Percentiles rank a stretch among this genome's conserved stretches.
phyloP scores from a whole-genome alignment of 2,888 invertebrate genomes.

The Callyntrura sp. region DNA sequence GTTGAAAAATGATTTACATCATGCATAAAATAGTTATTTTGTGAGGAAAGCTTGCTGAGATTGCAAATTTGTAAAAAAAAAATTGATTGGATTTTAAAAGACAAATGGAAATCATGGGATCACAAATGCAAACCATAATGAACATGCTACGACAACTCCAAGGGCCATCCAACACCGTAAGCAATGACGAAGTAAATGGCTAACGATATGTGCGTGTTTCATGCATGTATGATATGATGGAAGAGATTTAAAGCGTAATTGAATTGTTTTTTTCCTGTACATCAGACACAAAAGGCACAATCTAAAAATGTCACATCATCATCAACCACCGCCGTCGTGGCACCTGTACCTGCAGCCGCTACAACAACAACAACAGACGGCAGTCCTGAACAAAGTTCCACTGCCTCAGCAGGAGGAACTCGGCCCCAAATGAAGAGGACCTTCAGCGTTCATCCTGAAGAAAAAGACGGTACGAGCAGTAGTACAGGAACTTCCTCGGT shows the following conservation, averaged over 20 bases:
- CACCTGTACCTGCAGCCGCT: constrained; percentile 54
- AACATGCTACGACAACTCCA: constrained; percentile 88
- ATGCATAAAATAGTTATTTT: background rate
- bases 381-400: constrained; percentile 43
- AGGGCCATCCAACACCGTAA: constrained; percentile 53
- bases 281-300: constrained; percentile 66
- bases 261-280: background rate
- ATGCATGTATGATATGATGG: background rate
- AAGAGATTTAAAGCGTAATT: background rate
- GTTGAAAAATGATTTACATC: too few relatives aligned
- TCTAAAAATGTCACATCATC: constrained; percentile 61
- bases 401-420: constrained; percentile 16
- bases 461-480: constrained; percentile 53
- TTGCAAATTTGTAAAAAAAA: background rate
- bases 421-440: constrained; percentile 76
- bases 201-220: background rate
- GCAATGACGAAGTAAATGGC: constrained; percentile 33
- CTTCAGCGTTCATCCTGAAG: constrained; percentile 78
- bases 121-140: constrained; percentile 91
- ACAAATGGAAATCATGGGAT: constrained; percentile 86
- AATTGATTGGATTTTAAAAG: background rate
- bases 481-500: constrained; percentile 34
- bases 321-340: constrained; percentile 33
- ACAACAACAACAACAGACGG: constrained; percentile 37
- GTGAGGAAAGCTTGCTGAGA: too few relatives aligned